Evolutionary conservation across 2,113 vertebrate genomes (phyloP).

Genomic region (Zootoca vivipara): DNA sequence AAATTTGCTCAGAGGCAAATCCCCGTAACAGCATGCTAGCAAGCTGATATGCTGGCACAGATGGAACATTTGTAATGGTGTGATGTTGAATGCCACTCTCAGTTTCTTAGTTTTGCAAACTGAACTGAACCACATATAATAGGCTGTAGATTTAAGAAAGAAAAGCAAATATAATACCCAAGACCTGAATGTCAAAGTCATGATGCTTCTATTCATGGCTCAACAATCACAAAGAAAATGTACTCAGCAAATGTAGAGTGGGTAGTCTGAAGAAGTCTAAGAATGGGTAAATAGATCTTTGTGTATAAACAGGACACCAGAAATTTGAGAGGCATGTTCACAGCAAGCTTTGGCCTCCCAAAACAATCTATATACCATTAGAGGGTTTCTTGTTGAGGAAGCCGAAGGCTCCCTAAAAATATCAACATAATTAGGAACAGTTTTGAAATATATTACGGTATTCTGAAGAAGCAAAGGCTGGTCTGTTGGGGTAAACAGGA

Average conservation of each 20-base stretch:
- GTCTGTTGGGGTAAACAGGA: too few relatives aligned
- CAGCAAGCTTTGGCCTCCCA: background rate
- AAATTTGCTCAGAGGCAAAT: too few relatives aligned
- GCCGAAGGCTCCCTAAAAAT: background rate
- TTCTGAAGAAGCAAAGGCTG: background rate
- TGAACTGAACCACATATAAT: constrained; percentile 47
- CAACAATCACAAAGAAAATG: constrained; percentile 32
- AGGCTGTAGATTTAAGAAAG: constrained; percentile 48
- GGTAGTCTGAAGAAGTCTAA: background rate
- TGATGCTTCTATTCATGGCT: constrained; percentile 55
- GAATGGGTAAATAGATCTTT: background rate
- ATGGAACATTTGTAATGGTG: too few relatives aligned
- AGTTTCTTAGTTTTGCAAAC: constrained; percentile 36
- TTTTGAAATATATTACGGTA: background rate
- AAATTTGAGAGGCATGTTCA: background rate
- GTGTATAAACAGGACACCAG: background rate
- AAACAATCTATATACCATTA: background rate
- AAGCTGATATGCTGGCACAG: too few relatives aligned
- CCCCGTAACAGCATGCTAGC: too few relatives aligned
- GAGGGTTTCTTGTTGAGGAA: background rate
- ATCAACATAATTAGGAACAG: background rate
- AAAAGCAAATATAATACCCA: constrained; percentile 40
- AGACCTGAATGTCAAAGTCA: constrained; percentile 54
- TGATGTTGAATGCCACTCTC: background rate
- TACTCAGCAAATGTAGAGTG: constrained; percentile 39